Evolutionary conservation across 2,797 vertebrate species (phyloP).

Genomic region (Synanceia verrucosa): DNA sequence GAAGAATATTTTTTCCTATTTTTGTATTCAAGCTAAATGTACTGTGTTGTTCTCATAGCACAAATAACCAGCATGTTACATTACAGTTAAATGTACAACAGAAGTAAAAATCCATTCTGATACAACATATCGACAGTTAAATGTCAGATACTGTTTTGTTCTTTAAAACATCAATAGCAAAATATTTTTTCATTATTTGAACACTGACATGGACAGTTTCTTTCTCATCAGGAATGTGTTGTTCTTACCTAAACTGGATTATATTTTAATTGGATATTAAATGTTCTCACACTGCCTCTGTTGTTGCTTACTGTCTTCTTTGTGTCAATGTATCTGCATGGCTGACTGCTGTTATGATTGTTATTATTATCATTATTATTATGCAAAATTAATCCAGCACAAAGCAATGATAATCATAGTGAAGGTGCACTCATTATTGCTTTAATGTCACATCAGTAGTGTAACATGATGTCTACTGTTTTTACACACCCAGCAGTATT

Average conservation of each 20-base stretch:
- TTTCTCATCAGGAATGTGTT: slow-evolving; percentile 41
- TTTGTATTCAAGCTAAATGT: slow-evolving; percentile 58
- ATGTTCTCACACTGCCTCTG: slow-evolving; percentile 33
- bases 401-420: slow-evolving; percentile 4
- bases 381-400: slow-evolving; percentile 1
- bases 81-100: slow-evolving; percentile 19
- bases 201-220: neutral
- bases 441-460: slow-evolving; percentile 46
- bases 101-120: neutral
- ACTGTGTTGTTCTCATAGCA: slow-evolving; percentile 12
- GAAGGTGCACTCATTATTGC: slow-evolving; percentile 17
- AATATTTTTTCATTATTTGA: slow-evolving; percentile 29
- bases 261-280: slow-evolving; percentile 72
- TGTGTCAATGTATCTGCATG: slow-evolving; percentile 2
- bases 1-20: slow-evolving; percentile 55
- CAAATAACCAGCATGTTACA: slow-evolving; percentile 44
- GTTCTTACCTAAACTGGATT: slow-evolving; percentile 47
- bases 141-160: slow-evolving; percentile 4
- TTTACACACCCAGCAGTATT: slow-evolving; percentile 37
- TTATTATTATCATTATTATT: slow-evolving; percentile 1
- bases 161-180: neutral
- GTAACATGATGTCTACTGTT: slow-evolving; percentile 30
- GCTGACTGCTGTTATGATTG: neutral
- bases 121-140: slow-evolving; percentile 3
- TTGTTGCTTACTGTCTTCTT: neutral